Evolutionary conservation across 2,113 vertebrate species (phyloP), one percentile per base, ranked within the genome.

Genomic region (Naja naja): DNA sequence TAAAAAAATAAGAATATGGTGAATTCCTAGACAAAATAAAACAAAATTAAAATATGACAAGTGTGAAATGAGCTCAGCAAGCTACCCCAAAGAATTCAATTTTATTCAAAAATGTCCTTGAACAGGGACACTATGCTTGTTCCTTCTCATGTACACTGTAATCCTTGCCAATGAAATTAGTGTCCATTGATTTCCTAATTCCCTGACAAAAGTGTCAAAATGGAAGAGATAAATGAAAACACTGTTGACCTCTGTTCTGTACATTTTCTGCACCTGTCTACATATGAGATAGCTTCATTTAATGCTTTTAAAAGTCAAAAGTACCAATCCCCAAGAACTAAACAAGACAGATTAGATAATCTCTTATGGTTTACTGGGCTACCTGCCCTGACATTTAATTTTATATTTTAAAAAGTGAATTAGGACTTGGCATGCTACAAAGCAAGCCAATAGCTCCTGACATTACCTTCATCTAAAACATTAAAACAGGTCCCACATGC

Each of bases 81-180:
- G 85, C 91, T 25, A 94, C 95, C 94, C 94, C 87, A 91, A 95
- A 90, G 52, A n/a, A 96, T 93, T 94, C 91, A 3, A 91, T 94
- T 97, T 94, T 93, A 95, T 88, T 94, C 88, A 93, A 96, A 81
- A 96, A 89, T 96, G 96, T 60, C 96, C 95, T 97, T 97, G 95
- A 97, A 95, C 95, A 87, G 86, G 89, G 58, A 89, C n/a, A 94
- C 95, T 53, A 89, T 94, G 88, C 96, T 81, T 93, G 93, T 96
- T 96, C 93, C 91, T 93, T 94, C 91, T 89, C 85, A 64, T 89
- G 92, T 91, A 94, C 93, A 95, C 43, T 91, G 47, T 92, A 94
- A 95, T 92, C 89, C 87, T 95, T 96, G 96, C 94, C 96, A 97
- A 96, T 91, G 87, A 96, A 97, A 97, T 97, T 95, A 97, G 91